Evolutionary conservation across 2,888 invertebrate genomes (phyloP).

Genomic region (Pteria penguin): DNA sequence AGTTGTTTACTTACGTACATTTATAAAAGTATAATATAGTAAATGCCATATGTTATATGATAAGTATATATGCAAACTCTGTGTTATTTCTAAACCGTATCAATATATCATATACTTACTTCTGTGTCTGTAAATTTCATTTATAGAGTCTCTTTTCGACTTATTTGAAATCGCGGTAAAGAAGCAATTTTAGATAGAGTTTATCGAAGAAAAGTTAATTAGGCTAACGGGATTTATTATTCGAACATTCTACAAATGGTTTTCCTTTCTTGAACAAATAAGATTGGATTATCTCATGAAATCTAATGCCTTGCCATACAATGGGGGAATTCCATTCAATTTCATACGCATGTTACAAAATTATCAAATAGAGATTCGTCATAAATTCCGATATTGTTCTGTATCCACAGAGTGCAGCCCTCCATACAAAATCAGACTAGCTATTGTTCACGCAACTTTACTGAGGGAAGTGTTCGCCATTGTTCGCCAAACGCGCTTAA

Average conservation of each 20-base stretch:
- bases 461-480: conserved; percentile 11
- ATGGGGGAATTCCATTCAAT: not conserved
- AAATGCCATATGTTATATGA: no score
- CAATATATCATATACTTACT: no score
- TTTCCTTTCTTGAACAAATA: not conserved
- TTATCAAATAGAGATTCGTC: not conserved
- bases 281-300: not conserved
- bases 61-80: no score
- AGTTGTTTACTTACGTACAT: no score
- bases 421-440: conserved; percentile 11
- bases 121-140: no score
- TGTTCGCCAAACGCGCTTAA: conserved; percentile 32
- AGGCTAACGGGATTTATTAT: not conserved
- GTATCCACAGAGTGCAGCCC: not conserved
- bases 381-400: not conserved
- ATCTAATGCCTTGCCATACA: not conserved
- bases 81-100: no score
- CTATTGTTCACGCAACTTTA: conserved; percentile 15
- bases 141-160: no score
- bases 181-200: no score
- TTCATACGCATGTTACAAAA: not conserved
- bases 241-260: not conserved
- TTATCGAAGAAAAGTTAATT: not conserved
- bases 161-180: no score
- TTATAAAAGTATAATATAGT: no score